Percentiles rank a stretch among this genome's conserved stretches.
phyloP scores from a whole-genome alignment of 2,797 vertebrate species.

The Loris lydekkerianus region DNA sequence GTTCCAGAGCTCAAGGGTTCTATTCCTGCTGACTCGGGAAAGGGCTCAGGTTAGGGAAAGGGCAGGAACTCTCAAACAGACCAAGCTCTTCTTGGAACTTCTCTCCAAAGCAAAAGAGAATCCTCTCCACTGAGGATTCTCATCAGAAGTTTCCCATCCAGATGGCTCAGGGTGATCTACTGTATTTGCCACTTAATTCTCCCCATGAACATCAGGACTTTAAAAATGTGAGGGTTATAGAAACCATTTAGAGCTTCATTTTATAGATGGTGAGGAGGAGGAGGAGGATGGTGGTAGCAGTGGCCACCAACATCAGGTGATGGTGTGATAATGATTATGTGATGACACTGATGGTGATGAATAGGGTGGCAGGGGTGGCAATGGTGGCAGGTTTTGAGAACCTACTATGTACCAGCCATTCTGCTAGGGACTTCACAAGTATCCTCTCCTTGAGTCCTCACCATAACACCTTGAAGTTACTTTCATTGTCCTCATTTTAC shows the following conservation, averaged over 20 bases:
- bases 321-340: too few relatives aligned
- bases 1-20: background rate
- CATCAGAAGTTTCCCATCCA: background rate
- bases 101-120: background rate
- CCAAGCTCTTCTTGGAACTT: background rate
- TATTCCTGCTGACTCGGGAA: background rate
- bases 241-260: background rate
- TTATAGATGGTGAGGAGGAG: background rate
- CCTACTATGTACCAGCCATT: background rate
- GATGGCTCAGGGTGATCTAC: background rate
- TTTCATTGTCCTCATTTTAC: background rate
- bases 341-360: background rate
- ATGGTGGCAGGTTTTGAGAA: background rate
- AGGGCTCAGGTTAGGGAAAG: background rate
- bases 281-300: accelerated
- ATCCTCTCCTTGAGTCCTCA: background rate
- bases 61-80: background rate
- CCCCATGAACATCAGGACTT: background rate
- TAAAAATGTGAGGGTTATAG: background rate
- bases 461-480: background rate
- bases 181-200: background rate
- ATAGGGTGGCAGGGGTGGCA: too few relatives aligned
- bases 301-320: background rate
- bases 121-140: background rate
- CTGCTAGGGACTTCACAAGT: background rate